Base-by-base conservation (phyloP, 2,888 invertebrate species). In the Agrochola macilenta region DNA sequence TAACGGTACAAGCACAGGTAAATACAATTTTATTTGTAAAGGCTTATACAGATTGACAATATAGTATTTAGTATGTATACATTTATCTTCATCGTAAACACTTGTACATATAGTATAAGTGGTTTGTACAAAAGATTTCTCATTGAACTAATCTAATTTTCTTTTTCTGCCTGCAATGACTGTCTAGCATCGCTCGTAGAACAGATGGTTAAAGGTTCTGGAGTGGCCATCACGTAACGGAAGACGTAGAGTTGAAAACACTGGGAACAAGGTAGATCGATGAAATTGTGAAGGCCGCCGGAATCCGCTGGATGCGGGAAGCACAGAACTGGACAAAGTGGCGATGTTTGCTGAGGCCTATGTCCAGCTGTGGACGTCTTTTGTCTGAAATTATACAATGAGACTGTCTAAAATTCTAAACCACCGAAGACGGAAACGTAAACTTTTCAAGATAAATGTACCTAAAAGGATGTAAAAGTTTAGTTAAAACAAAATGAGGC, bases 21-120 rank as follows among this genome's bases (percentile, higher is more conserved):
- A 65, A 69, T 57, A 68, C n/a, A 35, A 43, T 69, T 61, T 57
- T 23, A 64, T 81, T 79, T 63, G 46, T 23, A 54, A 43, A n/a
- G 9, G 39, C 14, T 8, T 54, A 11, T 35, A n/a, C 9, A 52
- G 20, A 76, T 54, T 52, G 17, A 52, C 17, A 8, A 39, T 17
- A 17, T 2, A 39, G 9, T 39, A 39, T 52, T 46, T 43, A n/a
- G 14, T 20, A 26, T 0, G 4, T 43, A 26, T 20, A 35, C 20
- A n/a, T 57, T 35, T 57, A 23, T n/a, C 2, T 43, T n/a, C 20
- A 35, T 39, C 46, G n/a, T 57, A 20, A 74, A 74, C 11, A 74
- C 17, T 26, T 7, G 8, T 35, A 30, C 30, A 30, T 30, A 0
- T 52, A 52, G 7, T 35, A 23, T 30, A 5, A 5, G 46, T 61